These are phyloP conservation scores for Acrocyrtus sp. DNA, from an alignment of 2,888 invertebrate genomes.

Conservation along the genomic window DNA sequence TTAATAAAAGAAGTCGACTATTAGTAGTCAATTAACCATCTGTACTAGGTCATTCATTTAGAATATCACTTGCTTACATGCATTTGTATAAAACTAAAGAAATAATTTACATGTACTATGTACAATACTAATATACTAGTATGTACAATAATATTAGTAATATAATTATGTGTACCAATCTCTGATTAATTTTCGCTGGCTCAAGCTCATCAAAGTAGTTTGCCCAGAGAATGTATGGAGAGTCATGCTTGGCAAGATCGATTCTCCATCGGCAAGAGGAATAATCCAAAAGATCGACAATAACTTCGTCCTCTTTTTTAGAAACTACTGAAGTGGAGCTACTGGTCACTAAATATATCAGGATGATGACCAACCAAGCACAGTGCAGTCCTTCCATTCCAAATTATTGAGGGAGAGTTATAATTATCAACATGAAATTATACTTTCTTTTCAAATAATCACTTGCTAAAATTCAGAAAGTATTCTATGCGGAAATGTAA, in stretches of 20 bases:
- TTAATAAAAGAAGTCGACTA: neutral
- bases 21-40: neutral
- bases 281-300: slow-evolving; percentile 12
- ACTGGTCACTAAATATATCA: no score
- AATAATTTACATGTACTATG: neutral
- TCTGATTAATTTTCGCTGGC: slow-evolving; percentile 27
- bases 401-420: no score
- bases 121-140: neutral
- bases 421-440: no score
- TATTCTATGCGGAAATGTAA: no score
- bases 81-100: neutral
- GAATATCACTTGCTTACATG: neutral
- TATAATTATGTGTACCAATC: slow-evolving; percentile 21
- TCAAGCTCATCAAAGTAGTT: slow-evolving; percentile 52
- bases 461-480: no score
- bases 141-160: neutral
- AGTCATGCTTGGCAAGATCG: slow-evolving; percentile 28
- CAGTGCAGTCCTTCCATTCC: no score
- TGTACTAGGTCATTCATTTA: neutral
- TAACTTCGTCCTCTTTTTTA: neutral
- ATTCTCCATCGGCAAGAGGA: slow-evolving; percentile 35
- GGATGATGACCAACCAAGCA: no score
- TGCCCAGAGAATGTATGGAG: slow-evolving; percentile 14
- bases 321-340: no score
- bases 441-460: no score